Evolutionary conservation across 2,797 vertebrate species (phyloP), one percentile per base, ranked within the genome.

Genomic region (Sebastes wilsoni): DNA sequence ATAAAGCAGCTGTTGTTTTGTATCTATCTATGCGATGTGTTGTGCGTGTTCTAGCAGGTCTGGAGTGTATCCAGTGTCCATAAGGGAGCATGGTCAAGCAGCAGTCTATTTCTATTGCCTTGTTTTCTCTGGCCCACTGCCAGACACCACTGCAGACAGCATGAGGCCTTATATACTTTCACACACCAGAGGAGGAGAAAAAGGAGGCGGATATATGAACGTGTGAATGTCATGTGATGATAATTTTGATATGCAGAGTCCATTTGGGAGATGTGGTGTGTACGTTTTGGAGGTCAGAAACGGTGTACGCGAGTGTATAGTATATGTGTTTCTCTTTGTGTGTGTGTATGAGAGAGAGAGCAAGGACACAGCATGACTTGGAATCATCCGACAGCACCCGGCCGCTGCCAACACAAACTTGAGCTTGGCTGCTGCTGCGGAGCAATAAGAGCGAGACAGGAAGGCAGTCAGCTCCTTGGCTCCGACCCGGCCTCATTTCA

Each of bases 391-490:
- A 88, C 81, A 79, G 85, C 69, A 61, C 75, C 66, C 79, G 23
- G 75, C 46, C 16, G 27, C 82, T 93, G 93, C 94, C 94, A 95
- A 92, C 88, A 92, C 90, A 93, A 95, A 94, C 93, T 93, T 77
- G 80, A 91, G 82, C 82, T 92, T 95, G 94, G 94, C 94, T 86
- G 88, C 85, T 81, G 82, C 74, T 84, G 90, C 49, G 66, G 87
- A 92, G 89, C 89, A 85, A 78, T 80, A 83, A 86, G 83, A 90
- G 75, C 46, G 60, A 85, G 87, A 87, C 88, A 89, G 89, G 84
- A 91, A 92, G 82, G 86, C 87, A 79, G 89, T 88, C 88, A 68
- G 84, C 80, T 86, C 58, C 79, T 84, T 83, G 87, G 80, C 92
- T 84, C 70, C 73, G 64, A 77, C 80, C 16, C 6, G 58, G 64